These are phyloP conservation scores for Drosophila mettleri DNA, from an alignment of 2,888 invertebrate species.

Conservation along the genomic window DNA sequence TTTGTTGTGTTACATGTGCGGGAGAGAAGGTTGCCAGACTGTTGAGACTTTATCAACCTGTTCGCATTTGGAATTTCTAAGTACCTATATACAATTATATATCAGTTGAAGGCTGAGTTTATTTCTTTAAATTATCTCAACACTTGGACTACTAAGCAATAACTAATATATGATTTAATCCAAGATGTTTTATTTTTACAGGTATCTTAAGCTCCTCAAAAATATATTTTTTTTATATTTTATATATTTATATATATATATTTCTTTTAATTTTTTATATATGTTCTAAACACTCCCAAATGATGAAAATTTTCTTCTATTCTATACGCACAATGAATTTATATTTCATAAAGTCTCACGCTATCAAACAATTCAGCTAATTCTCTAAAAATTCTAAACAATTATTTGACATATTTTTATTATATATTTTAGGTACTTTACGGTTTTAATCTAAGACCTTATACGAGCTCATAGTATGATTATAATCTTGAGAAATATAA, in stretches of 20 bases:
- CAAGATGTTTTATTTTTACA: too few species aligned
- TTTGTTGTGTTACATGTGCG: slow-evolving; percentile 44
- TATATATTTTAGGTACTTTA: background rate
- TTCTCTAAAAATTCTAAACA: background rate
- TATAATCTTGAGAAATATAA: background rate
- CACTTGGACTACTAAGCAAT: too few species aligned
- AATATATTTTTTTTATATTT: too few species aligned
- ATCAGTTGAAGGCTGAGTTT: too few species aligned
- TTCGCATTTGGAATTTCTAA: background rate
- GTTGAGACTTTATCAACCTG: slow-evolving; percentile 11
- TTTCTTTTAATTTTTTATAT: too few species aligned
- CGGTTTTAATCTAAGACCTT: background rate
- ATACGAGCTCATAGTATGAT: background rate
- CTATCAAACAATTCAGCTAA: background rate
- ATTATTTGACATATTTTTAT: background rate
- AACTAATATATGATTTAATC: too few species aligned
- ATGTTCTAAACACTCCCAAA: too few species aligned
- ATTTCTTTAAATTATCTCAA: too few species aligned
- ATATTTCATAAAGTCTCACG: background rate
- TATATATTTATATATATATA: too few species aligned
- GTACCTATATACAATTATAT: background rate
- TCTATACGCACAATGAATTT: background rate
- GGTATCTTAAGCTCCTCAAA: too few species aligned
- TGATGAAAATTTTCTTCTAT: background rate
- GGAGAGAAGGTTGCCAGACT: slow-evolving; percentile 63